Evolutionary conservation across 2,888 invertebrate species (phyloP).

Genomic region (Onthophagus sagittarius): DNA sequence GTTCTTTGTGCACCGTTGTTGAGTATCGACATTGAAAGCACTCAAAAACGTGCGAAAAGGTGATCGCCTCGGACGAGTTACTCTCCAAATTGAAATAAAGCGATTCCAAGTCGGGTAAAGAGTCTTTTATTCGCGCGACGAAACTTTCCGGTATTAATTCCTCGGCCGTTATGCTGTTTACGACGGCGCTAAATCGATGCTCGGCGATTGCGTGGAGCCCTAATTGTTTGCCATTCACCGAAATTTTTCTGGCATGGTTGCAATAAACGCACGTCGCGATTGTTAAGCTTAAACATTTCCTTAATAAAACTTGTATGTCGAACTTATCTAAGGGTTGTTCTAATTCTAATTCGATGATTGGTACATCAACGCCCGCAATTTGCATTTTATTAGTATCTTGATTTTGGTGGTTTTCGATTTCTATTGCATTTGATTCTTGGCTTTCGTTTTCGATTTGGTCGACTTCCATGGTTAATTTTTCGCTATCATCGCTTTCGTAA

Average conservation of each 20-base stretch:
- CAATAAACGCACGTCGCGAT: slow-evolving; percentile 75
- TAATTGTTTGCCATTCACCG: slow-evolving; percentile 78
- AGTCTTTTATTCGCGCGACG: slow-evolving; percentile 60
- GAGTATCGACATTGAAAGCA: slow-evolving; percentile 83
- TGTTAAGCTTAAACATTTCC: slow-evolving; percentile 68
- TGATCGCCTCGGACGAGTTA: slow-evolving; percentile 53
- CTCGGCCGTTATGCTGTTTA: slow-evolving; percentile 73
- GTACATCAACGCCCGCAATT: slow-evolving; percentile 62
- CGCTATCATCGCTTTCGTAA: slow-evolving; percentile 57
- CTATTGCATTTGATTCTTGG: slow-evolving; percentile 29
- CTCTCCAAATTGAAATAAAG: slow-evolving; percentile 70
- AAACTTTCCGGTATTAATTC: slow-evolving; percentile 70
- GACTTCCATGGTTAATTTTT: slow-evolving; percentile 57
- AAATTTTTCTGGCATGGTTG: slow-evolving; percentile 80
- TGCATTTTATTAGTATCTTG: slow-evolving; percentile 32
- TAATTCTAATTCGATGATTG: slow-evolving; percentile 66
- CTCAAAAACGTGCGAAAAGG: slow-evolving; percentile 70
- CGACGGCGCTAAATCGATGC: slow-evolving; percentile 71
- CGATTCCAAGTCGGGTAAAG: slow-evolving; percentile 58
- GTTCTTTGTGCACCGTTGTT: slow-evolving; percentile 75
- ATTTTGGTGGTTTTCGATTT: slow-evolving; percentile 39
- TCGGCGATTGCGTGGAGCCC: slow-evolving; percentile 75
- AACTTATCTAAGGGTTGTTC: slow-evolving; percentile 74
- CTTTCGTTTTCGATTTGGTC: slow-evolving; percentile 48
- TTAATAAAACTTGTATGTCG: slow-evolving; percentile 65